Evolutionary conservation across 2,113 vertebrate genomes (phyloP), one percentile per base, ranked within the genome.

Genomic region (Mionectes macconnelli): DNA sequence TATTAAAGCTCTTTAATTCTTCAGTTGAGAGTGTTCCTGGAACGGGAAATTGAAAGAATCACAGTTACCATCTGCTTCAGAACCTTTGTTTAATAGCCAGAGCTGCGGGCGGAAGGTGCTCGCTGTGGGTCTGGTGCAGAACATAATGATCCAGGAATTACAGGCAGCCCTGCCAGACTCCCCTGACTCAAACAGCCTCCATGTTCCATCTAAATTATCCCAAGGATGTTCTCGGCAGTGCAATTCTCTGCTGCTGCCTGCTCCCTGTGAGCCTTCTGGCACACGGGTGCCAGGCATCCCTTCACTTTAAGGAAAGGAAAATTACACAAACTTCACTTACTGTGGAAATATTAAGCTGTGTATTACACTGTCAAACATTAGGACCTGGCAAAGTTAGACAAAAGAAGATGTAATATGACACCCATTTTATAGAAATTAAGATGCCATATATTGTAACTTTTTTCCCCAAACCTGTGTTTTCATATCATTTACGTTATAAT

Each of bases 201-300:
- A 2, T 24, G 17, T 9, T 47, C 67, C 79, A 15, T 12, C 42
- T 24, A 5, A n/a, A 4, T 33, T 44, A 49, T 49, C 28, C 31
- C n/a, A 3, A 7, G 30, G 62, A 52, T 73, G n/a, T 19, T 63
- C 75, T 92, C 12, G 8, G 57, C 53, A 62, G 14, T 23, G 63
- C 37, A 17, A 1, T 30, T 77, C 57, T 45, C 18, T 31, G 47
- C 23, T 47, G 31, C 10, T 82, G 12, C 9, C 62, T 60, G 44
- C 10, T 80, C 31, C 40, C 22, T 57, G 3, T 14, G n/a, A 33
- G n/a, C 17, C 40, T 64, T 28, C 39, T 28, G 22, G 33, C 4
- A 8, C 14, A 7, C 9, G 49, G 14, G 8, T 39, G 42, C 44
- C 2, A 4, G 64, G 24, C 21, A 15, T 73, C 1, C 1, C 18